These are phyloP conservation scores for Alces alces DNA, from an alignment of 2,113 vertebrate genomes.

Conservation along the genomic window DNA sequence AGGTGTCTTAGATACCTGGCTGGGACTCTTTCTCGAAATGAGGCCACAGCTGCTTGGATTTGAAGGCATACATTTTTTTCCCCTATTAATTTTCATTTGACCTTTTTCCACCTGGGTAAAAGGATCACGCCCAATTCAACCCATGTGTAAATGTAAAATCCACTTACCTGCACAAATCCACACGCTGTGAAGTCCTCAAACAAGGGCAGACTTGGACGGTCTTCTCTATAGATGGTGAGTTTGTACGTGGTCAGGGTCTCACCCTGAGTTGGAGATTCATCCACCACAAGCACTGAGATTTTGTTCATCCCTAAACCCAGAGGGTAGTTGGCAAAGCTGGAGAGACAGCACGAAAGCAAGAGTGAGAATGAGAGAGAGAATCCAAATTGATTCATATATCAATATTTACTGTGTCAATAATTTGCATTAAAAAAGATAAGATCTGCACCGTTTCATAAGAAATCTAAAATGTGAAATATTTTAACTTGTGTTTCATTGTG, in stretches of 20 bases:
- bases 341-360: neutral
- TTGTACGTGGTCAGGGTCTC: constrained; percentile 87
- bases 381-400: neutral
- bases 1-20: neutral
- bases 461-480: neutral
- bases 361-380: neutral
- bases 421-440: neutral
- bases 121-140: neutral
- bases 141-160: constrained; percentile 9
- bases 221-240: constrained; percentile 89
- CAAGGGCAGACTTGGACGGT: constrained; percentile 92
- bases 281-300: constrained; percentile 86
- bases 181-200: constrained; percentile 91
- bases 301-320: constrained; percentile 91
- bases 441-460: neutral
- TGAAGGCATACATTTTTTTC: neutral
- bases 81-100: neutral
- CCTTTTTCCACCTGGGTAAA: neutral
- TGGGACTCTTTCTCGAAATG: neutral
- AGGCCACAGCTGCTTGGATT: neutral
- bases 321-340: constrained; percentile 88
- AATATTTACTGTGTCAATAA: neutral
- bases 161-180: constrained; percentile 90
- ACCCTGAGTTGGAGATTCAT: constrained; percentile 69
- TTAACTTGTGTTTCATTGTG: neutral